Evolutionary conservation across 2,113 vertebrate species (phyloP).

Genomic region (Plotosus lineatus): DNA sequence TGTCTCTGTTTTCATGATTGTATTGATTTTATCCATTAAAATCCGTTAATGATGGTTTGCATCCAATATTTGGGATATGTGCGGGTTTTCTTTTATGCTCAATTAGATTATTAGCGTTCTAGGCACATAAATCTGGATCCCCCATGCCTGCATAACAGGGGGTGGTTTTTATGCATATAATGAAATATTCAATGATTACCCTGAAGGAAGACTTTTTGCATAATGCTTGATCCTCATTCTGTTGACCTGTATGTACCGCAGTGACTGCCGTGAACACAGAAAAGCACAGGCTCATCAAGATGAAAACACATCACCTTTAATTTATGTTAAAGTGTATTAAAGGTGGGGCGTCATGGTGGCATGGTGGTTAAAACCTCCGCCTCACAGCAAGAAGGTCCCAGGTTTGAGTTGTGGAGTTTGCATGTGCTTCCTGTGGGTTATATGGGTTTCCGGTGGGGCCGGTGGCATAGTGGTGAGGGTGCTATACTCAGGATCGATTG

Average conservation of each 20-base stretch:
- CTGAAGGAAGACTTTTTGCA: constrained; percentile 69
- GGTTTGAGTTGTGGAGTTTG: too few relatives aligned
- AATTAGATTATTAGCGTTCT: constrained; percentile 36
- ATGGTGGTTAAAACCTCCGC: too few relatives aligned
- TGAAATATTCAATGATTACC: constrained; percentile 76
- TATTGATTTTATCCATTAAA: constrained; percentile 22
- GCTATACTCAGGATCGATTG: too few relatives aligned
- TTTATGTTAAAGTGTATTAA: too few relatives aligned
- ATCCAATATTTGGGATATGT: constrained; percentile 33
- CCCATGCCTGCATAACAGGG: constrained; percentile 17
- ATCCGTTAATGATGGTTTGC: constrained; percentile 25
- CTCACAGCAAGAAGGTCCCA: too few relatives aligned
- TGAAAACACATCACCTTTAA: neutral
- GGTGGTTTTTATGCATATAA: constrained; percentile 60
- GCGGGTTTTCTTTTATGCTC: constrained; percentile 23
- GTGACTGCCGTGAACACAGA: neutral
- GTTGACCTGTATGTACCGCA: constrained; percentile 57
- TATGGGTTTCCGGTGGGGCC: too few relatives aligned
- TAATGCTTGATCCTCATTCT: constrained; percentile 70
- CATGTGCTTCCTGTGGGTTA: too few relatives aligned
- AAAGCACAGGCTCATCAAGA: neutral
- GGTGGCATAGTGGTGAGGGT: too few relatives aligned
- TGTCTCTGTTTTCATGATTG: constrained; percentile 44
- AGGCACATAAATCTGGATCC: constrained; percentile 8
- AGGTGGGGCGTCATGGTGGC: too few relatives aligned